phyloP scores from a whole-genome alignment of 2,888 invertebrate species.

The Chrysodeixis includens region DNA sequence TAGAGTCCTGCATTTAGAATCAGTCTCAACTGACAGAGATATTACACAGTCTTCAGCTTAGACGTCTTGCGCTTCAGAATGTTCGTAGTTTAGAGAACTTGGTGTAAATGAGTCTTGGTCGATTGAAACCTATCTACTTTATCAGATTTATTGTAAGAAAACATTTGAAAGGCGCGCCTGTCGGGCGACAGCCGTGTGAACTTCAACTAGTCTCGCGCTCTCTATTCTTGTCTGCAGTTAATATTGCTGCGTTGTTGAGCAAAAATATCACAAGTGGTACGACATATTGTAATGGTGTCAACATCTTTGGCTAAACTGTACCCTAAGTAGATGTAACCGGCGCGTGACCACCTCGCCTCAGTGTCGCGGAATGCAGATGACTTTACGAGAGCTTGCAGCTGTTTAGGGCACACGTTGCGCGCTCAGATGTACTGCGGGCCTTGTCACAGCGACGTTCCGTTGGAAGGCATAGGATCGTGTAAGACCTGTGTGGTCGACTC shows the following conservation, averaged over 20 bases:
- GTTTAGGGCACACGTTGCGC: conserved; percentile 17
- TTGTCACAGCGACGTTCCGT: conserved; percentile 21
- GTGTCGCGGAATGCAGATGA: conserved; percentile 8
- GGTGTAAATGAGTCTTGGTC: conserved; percentile 62
- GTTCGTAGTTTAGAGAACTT: conserved; percentile 57
- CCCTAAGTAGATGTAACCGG: conserved; percentile 23
- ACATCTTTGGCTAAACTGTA: conserved; percentile 28
- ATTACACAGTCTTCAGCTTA: conserved; percentile 49
- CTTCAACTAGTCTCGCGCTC: conserved; percentile 36
- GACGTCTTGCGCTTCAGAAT: conserved; percentile 51
- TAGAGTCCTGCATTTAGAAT: conserved; percentile 50
- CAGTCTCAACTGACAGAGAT: conserved; percentile 48
- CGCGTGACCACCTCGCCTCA: conserved; percentile 3
- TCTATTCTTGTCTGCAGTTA: conserved; percentile 46
- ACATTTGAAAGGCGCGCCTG: conserved; percentile 30
- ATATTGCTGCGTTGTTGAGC: conserved; percentile 45
- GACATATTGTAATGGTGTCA: conserved; percentile 34
- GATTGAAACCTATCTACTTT: conserved; percentile 46
- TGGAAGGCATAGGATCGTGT: conserved; percentile 36
- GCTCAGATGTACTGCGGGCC: conserved; percentile 16
- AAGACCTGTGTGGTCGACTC: conserved; percentile 58
- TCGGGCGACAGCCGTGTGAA: conserved; percentile 34
- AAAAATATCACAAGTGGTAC: conserved; percentile 40
- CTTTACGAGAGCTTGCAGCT: neutral
- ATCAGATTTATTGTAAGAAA: conserved; percentile 34